Conservation (phyloP, 2,888 invertebrate species). For the Drosophila gaucha region DNA sequence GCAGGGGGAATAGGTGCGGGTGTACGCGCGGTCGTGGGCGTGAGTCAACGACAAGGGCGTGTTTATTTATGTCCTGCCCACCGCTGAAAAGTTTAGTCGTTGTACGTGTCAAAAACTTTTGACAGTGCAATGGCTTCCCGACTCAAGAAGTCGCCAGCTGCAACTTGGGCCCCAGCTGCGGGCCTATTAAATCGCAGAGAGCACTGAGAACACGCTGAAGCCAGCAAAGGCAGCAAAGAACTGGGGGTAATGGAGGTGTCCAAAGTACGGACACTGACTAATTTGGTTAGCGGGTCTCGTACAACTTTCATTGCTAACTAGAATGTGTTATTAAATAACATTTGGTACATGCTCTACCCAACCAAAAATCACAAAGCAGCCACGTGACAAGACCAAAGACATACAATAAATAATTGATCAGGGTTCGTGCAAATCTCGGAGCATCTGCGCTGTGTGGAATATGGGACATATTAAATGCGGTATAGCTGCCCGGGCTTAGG, state of each 20-base stretch:
- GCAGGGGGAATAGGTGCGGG: background rate
- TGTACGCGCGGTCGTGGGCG: slow-evolving; percentile 4
- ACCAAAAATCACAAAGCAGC: slow-evolving; percentile 29
- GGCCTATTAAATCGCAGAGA: slow-evolving; percentile 52
- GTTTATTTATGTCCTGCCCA: slow-evolving; percentile 72
- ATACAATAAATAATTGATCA: slow-evolving; percentile 66
- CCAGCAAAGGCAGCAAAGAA: too few relatives aligned
- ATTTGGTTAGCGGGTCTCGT: slow-evolving; percentile 68
- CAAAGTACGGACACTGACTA: slow-evolving; percentile 63
- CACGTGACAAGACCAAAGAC: slow-evolving; percentile 24
- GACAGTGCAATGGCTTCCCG: slow-evolving; percentile 67
- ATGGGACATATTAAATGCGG: slow-evolving; percentile 60
- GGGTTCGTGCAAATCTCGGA: slow-evolving; percentile 60
- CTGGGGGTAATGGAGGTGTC: slow-evolving; percentile 4
- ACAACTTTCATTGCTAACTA: slow-evolving; percentile 60
- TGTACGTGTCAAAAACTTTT: slow-evolving; percentile 76
- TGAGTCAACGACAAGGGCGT: slow-evolving; percentile 49
- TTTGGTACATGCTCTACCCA: slow-evolving; percentile 46
- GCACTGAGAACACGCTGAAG: slow-evolving; percentile 6
- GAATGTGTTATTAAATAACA: slow-evolving; percentile 70
- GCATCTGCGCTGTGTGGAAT: slow-evolving; percentile 44
- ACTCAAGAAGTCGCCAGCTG: slow-evolving; percentile 54
- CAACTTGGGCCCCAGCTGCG: slow-evolving; percentile 55
- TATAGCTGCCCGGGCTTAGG: slow-evolving; percentile 14
- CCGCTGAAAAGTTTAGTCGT: slow-evolving; percentile 72